phyloP scores from a whole-genome alignment of 2,113 vertebrate species.

The Erythrolamprus reginae region DNA sequence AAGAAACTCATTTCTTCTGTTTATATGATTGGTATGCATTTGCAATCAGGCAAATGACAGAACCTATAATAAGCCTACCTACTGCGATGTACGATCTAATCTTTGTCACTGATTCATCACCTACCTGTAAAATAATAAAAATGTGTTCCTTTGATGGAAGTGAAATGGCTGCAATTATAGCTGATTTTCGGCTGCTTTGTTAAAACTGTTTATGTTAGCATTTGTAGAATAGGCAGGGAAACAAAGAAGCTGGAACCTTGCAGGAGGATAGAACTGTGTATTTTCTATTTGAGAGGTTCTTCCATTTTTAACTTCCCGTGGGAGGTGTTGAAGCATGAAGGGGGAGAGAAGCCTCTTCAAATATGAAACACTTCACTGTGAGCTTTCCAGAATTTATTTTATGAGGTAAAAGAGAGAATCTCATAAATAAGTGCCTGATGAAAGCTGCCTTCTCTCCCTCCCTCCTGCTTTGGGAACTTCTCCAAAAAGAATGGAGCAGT shows the following conservation, averaged over 20 bases:
- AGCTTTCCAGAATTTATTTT: slow-evolving; percentile 18
- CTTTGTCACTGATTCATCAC: slow-evolving; percentile 31
- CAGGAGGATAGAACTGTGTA: background rate
- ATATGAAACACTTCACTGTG: slow-evolving; percentile 12
- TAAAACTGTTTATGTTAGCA: slow-evolving; percentile 28
- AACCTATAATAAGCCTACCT: slow-evolving; percentile 24
- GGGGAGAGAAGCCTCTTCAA: background rate
- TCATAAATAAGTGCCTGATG: background rate
- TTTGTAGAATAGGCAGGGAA: slow-evolving; percentile 22
- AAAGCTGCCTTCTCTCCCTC: background rate
- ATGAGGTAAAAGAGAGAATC: background rate
- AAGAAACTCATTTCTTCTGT: slow-evolving; percentile 42
- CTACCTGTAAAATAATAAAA: slow-evolving; percentile 50
- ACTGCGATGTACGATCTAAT: slow-evolving; percentile 33
- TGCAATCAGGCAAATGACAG: slow-evolving; percentile 45
- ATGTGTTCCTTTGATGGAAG: slow-evolving; percentile 23
- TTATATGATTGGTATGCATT: slow-evolving; percentile 44
- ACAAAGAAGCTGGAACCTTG: slow-evolving; percentile 3
- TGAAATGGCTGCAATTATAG: slow-evolving; percentile 44
- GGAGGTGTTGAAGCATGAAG: slow-evolving; percentile 29
- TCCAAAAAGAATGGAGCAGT: background rate
- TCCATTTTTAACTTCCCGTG: slow-evolving; percentile 18
- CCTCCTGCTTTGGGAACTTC: background rate
- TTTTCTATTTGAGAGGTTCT: slow-evolving; percentile 20
- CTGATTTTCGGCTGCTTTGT: slow-evolving; percentile 33